A percentile compares a stretch with the other conserved stretches of the same genome.
phyloP scores from a whole-genome alignment of 2,797 vertebrate species.

The Miichthys miiuy region DNA sequence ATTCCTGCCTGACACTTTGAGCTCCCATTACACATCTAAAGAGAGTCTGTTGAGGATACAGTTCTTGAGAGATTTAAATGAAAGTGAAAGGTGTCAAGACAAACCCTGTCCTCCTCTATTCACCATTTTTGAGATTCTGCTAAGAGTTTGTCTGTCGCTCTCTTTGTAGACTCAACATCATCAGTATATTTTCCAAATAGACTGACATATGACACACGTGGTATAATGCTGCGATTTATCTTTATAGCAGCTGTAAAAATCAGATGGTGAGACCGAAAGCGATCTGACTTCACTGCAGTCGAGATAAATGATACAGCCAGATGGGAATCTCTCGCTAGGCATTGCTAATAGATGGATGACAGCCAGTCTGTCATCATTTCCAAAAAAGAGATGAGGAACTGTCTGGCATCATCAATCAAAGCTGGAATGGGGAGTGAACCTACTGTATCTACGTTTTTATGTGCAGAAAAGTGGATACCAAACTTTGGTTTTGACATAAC shows the following conservation, averaged over 20 bases:
- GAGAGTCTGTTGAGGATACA: too few species aligned
- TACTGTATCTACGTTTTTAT: not conserved
- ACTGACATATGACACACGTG: not conserved
- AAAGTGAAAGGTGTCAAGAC: too few species aligned
- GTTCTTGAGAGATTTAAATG: too few species aligned
- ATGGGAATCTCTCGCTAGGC: not conserved
- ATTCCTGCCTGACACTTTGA: too few species aligned
- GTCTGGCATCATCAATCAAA: conserved; percentile 1
- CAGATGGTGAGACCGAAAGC: not conserved
- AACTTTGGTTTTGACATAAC: not conserved
- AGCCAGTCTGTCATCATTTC: not conserved
- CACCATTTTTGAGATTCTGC: not conserved
- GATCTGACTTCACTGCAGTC: not conserved
- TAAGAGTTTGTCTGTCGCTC: not conserved
- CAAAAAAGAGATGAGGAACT: not conserved
- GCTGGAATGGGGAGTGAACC: not conserved
- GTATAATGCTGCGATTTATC: not conserved
- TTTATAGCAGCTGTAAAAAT: conserved; percentile 9
- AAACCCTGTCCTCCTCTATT: not conserved
- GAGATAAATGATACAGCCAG: conserved; percentile 11
- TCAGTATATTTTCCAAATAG: not conserved
- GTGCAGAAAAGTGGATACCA: not conserved
- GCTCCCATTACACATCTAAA: too few species aligned
- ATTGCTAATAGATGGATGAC: conserved; percentile 1
- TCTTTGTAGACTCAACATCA: conserved; percentile 1